These are phyloP conservation scores for Strix aluco DNA, from an alignment of 2,113 vertebrate species.

Conservation along the genomic window DNA sequence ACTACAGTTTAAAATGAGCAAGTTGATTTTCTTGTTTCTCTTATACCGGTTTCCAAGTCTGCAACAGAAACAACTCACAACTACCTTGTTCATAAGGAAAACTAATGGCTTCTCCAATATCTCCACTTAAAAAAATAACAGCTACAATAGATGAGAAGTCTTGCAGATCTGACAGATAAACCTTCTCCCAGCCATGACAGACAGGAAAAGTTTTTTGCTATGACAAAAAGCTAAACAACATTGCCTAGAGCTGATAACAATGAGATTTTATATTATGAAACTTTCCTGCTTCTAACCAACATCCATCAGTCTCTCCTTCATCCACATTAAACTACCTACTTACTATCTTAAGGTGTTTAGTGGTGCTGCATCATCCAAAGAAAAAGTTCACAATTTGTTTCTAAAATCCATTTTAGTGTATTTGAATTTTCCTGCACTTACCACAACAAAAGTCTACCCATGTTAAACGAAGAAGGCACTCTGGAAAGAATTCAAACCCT, in stretches of 20 bases:
- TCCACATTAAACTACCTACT: not conserved
- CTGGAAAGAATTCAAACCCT: not conserved
- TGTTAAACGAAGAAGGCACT: not conserved
- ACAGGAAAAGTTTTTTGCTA: not conserved
- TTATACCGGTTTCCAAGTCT: not conserved
- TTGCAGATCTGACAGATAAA: not conserved
- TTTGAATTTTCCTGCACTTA: not conserved
- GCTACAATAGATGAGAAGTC: not conserved
- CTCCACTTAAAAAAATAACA: not conserved
- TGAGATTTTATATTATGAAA: not conserved
- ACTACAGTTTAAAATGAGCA: not conserved
- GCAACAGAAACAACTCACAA: not conserved
- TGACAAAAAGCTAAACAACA: not conserved
- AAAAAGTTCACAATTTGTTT: not conserved
- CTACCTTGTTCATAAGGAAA: not conserved
- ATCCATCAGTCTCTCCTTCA: not conserved
- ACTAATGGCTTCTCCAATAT: not conserved
- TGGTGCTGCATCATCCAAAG: not conserved
- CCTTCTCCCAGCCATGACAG: not conserved
- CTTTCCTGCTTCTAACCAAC: not conserved
- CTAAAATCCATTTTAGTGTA: not conserved
- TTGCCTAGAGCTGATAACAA: conserved; percentile 24
- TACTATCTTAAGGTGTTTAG: not conserved
- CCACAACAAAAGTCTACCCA: not conserved
- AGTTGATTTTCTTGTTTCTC: not conserved